phyloP scores from a whole-genome alignment of 2,888 invertebrate genomes.

The Heliconius ismenius region DNA sequence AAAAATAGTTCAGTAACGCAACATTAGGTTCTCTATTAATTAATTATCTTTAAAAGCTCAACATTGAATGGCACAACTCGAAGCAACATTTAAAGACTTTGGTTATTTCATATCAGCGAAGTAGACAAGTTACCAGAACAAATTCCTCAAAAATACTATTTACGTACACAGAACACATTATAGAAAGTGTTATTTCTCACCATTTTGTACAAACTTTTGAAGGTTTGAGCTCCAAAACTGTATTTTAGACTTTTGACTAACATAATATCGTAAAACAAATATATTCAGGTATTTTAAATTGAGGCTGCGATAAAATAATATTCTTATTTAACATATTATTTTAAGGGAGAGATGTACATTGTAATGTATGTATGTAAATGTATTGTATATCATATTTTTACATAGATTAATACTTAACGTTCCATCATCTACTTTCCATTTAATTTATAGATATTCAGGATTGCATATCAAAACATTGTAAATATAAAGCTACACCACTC shows the following conservation, averaged over 20 bases:
- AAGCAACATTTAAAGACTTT: no score
- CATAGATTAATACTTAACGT: background rate
- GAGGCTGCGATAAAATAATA: background rate
- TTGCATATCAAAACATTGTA: no score
- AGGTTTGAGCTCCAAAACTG: constrained; percentile 16
- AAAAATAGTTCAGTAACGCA: no score
- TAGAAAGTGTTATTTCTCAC: constrained; percentile 12
- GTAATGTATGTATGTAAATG: no score
- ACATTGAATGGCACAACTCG: no score
- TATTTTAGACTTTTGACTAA: background rate
- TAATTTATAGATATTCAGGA: no score
- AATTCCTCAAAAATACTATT: background rate
- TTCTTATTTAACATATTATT: background rate
- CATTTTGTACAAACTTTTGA: constrained; percentile 45
- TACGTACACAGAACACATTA: background rate
- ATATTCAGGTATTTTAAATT: background rate
- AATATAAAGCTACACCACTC: no score
- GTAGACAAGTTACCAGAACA: background rate
- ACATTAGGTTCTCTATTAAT: no score
- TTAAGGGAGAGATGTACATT: background rate
- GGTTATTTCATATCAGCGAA: background rate
- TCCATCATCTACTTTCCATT: no score
- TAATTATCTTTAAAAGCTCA: no score
- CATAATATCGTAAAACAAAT: background rate
- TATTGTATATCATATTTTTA: background rate